phyloP scores from a whole-genome alignment of 2,797 vertebrate genomes.

The Brachyrhaphis roseni region DNA sequence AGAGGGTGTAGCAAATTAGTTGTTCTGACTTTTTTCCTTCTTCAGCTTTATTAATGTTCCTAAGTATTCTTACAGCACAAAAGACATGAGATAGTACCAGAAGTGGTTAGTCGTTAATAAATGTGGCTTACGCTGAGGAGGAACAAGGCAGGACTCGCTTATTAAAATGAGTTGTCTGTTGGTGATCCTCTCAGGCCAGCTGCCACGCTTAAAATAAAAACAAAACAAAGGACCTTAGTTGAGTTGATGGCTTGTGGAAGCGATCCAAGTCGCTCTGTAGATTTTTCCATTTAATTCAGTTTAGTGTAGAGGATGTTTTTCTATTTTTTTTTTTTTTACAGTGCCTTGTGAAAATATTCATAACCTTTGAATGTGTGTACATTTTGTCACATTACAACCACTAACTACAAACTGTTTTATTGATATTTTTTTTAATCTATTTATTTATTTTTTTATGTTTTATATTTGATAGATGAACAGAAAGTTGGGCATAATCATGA shows the following conservation, averaged over 20 bases:
- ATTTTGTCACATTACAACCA: background rate
- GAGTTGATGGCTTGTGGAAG: slow-evolving; percentile 41
- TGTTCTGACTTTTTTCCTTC: slow-evolving; percentile 36
- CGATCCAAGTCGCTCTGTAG: slow-evolving; percentile 46
- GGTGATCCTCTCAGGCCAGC: slow-evolving; percentile 34
- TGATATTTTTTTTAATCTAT: background rate
- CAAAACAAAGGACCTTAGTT: slow-evolving; percentile 21
- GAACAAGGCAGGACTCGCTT: slow-evolving; percentile 41
- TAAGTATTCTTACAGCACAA: slow-evolving; percentile 28
- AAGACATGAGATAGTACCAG: slow-evolving; percentile 21
- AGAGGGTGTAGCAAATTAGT: slow-evolving; percentile 53
- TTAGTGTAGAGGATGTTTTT: slow-evolving; percentile 35
- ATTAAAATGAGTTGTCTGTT: slow-evolving; percentile 57
- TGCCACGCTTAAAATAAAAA: slow-evolving; percentile 38
- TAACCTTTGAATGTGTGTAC: slow-evolving; percentile 1
- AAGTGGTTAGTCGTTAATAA: slow-evolving; percentile 42
- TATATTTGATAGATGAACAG: background rate
- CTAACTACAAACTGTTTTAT: background rate
- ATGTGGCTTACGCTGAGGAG: slow-evolving; percentile 35
- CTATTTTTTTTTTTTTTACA: slow-evolving; percentile 41
- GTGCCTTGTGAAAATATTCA: slow-evolving; percentile 30
- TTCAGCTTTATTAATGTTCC: slow-evolving; percentile 48
- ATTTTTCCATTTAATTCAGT: slow-evolving; percentile 57
- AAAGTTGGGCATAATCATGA: background rate
- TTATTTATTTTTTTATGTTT: background rate